phyloP scores from a whole-genome alignment of 2,113 vertebrate species.

The Tursiops truncatus region DNA sequence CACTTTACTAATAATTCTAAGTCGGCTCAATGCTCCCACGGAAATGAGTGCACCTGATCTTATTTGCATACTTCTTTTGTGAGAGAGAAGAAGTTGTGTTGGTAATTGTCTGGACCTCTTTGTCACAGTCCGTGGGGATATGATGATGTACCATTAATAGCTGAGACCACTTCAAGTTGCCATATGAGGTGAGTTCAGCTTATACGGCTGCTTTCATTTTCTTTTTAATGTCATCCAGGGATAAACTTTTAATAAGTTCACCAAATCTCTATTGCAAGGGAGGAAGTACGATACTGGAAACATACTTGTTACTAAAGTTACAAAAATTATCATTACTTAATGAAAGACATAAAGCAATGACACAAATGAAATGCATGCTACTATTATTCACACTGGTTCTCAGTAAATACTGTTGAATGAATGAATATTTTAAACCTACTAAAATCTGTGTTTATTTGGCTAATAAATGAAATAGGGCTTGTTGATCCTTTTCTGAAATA shows the following conservation, averaged over 20 bases:
- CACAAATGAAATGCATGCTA: neutral
- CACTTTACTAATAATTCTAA: neutral
- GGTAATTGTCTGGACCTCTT: neutral
- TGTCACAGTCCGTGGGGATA: neutral
- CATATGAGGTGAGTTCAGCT: neutral
- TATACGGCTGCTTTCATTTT: neutral
- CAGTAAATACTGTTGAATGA: conserved; percentile 29
- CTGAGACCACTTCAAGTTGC: neutral
- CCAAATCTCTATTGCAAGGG: conserved; percentile 3
- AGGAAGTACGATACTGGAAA: neutral
- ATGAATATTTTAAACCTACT: conserved; percentile 22
- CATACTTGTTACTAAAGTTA: conserved; percentile 1
- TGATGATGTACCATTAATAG: neutral
- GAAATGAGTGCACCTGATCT: conserved; percentile 20
- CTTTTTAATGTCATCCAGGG: conserved; percentile 1
- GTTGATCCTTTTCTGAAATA: conserved; percentile 18
- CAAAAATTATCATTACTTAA: conserved; percentile 24
- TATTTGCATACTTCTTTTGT: neutral
- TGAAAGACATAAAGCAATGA: neutral
- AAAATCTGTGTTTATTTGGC: neutral
- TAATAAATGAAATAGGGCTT: neutral
- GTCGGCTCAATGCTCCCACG: neutral
- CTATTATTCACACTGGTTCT: neutral
- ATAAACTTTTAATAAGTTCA: conserved; percentile 23
- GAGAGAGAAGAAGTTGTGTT: neutral